phyloP scores from a whole-genome alignment of 2,888 invertebrate species.

The Cecidostiba fungosa region DNA sequence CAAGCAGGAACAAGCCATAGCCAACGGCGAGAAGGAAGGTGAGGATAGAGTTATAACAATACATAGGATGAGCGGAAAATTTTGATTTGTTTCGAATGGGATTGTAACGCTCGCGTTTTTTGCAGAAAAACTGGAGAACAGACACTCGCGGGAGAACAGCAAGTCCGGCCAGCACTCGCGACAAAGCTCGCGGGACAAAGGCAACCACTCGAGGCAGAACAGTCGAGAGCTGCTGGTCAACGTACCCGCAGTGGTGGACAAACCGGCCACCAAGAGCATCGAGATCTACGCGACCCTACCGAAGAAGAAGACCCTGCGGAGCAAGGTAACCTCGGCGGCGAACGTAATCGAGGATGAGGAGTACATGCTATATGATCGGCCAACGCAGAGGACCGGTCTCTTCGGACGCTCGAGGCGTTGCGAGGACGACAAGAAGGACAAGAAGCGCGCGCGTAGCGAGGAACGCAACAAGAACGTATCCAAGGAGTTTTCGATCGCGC shows the following conservation, averaged over 20 bases:
- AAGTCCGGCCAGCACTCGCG: slow-evolving; percentile 88
- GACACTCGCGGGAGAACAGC: slow-evolving; percentile 89
- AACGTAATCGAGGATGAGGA: slow-evolving; percentile 89
- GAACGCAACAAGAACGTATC: slow-evolving; percentile 89
- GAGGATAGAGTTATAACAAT: slow-evolving; percentile 39
- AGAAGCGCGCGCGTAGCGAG: slow-evolving; percentile 91
- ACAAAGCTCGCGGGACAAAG: slow-evolving; percentile 87
- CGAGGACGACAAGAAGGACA: slow-evolving; percentile 85
- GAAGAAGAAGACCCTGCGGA: slow-evolving; percentile 89
- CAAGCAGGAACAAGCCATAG: slow-evolving; percentile 85
- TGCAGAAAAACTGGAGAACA: slow-evolving; percentile 81
- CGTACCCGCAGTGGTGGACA: slow-evolving; percentile 75
- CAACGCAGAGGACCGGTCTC: slow-evolving; percentile 86
- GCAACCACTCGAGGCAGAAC: slow-evolving; percentile 84
- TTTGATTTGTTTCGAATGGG: background rate
- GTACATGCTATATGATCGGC: slow-evolving; percentile 84
- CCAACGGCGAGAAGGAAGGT: slow-evolving; percentile 82
- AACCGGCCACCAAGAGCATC: slow-evolving; percentile 84
- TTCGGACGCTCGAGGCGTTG: slow-evolving; percentile 86
- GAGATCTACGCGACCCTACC: slow-evolving; percentile 96
- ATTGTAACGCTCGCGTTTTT: background rate
- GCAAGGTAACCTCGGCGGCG: slow-evolving; percentile 83
- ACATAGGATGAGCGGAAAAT: no score
- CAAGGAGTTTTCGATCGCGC: slow-evolving; percentile 87
- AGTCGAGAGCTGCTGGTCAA: slow-evolving; percentile 82